Percentiles rank a stretch among this genome's conserved stretches.
Conservation (phyloP, 2,113 vertebrate species). For the Climacteris rufus region DNA sequence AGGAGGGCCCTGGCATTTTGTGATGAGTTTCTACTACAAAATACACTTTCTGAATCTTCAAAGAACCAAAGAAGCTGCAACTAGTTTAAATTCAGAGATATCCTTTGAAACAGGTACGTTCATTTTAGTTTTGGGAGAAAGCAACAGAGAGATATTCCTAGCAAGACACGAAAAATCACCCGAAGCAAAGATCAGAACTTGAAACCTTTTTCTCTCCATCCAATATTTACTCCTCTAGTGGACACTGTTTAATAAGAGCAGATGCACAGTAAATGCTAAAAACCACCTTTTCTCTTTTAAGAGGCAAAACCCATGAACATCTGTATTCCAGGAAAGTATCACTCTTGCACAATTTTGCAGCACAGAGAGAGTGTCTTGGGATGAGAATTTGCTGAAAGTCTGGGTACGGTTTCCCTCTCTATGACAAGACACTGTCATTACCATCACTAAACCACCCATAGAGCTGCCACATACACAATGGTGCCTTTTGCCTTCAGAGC, state of each 20-base stretch:
- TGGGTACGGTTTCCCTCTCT: not conserved
- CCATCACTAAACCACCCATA: not conserved
- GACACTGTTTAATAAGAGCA: conserved; percentile 18
- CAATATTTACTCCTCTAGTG: not conserved
- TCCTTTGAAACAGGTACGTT: not conserved
- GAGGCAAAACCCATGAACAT: not conserved
- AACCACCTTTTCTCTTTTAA: not conserved
- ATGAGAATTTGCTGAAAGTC: not conserved
- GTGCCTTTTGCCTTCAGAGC: not conserved
- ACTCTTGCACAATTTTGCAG: not conserved
- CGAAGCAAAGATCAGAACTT: not conserved
- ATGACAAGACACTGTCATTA: not conserved
- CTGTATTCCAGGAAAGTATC: not conserved
- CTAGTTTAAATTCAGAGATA: not conserved
- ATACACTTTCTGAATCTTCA: not conserved
- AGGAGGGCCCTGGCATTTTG: not conserved
- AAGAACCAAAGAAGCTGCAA: not conserved
- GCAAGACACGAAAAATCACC: not conserved
- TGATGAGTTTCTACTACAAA: not conserved
- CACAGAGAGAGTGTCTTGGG: fast-evolving
- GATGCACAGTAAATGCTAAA: not conserved
- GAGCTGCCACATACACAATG: not conserved
- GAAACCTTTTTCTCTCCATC: not conserved
- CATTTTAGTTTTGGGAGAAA: not conserved
- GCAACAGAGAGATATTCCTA: not conserved